These are phyloP conservation scores for Hermaeophaga mercurialis DNA, from an alignment of 2,888 invertebrate genomes.

Conservation along the genomic window DNA sequence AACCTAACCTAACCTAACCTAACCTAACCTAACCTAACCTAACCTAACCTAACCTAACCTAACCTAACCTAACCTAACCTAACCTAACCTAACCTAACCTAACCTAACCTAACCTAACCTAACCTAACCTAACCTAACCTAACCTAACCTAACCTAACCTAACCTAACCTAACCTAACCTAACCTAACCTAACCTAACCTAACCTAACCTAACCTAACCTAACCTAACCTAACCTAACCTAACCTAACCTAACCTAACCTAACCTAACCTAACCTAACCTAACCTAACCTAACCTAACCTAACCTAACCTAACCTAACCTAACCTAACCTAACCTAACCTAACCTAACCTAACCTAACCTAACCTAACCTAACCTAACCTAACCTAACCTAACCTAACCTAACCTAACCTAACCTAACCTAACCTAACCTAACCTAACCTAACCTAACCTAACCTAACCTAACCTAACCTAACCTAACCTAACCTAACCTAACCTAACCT, in stretches of 20 bases:
- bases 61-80: constrained; percentile 14
- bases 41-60: constrained; percentile 7
- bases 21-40: not conserved
- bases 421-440: too few species aligned
- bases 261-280: constrained; percentile 32
- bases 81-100: constrained; percentile 30
- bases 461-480: too few species aligned
- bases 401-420: too few species aligned
- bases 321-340: too few species aligned
- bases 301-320: too few species aligned
- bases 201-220: constrained; percentile 32
- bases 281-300: constrained; percentile 32
- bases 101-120: constrained; percentile 6
- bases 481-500: too few species aligned
- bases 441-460: too few species aligned
- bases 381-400: too few species aligned
- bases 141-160: constrained; percentile 25
- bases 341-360: too few species aligned
- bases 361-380: too few species aligned
- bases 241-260: constrained; percentile 19
- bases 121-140: constrained; percentile 8
- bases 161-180: constrained; percentile 34
- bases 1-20: constrained; percentile 4
- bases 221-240: constrained; percentile 34
- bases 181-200: constrained; percentile 33